A percentile compares a stretch with the other conserved stretches of the same genome.
These are phyloP conservation scores for Littorina saxatilis DNA, from an alignment of 1,140 invertebrate genomes.

Conservation along the genomic window DNA sequence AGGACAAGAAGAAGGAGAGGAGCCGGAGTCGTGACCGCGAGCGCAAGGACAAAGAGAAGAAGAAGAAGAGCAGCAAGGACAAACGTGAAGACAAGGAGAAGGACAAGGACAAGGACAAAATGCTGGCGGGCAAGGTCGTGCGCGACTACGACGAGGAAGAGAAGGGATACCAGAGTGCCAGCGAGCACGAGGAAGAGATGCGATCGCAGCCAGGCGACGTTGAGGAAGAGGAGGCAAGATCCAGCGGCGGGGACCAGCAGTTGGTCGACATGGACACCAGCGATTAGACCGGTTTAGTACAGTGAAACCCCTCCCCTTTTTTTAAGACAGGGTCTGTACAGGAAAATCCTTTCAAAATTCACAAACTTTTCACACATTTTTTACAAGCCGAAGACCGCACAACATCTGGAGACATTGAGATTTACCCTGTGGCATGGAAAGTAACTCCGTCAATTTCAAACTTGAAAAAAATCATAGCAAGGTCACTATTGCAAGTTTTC, in stretches of 20 bases:
- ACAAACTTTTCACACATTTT: too few species aligned
- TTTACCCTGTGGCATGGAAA: too few species aligned
- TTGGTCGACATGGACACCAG: conserved; percentile 71
- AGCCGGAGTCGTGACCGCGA: conserved; percentile 57
- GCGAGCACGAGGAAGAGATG: conserved; percentile 44
- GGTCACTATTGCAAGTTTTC: too few species aligned
- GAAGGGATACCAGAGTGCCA: conserved; percentile 63
- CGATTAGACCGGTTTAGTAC: conserved; percentile 56
- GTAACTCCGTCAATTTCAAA: too few species aligned
- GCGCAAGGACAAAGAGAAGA: conserved; percentile 52
- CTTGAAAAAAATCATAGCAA: too few species aligned
- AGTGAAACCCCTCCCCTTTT: too few species aligned
- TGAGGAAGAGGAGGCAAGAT: conserved; percentile 4
- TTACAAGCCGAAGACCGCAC: too few species aligned
- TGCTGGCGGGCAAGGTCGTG: conserved; percentile 69
- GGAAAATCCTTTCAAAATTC: too few species aligned
- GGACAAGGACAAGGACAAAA: conserved; percentile 57
- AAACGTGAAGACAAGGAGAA: conserved; percentile 54
- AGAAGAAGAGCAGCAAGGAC: conserved; percentile 52
- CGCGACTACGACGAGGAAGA: conserved; percentile 79
- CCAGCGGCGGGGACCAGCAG: conserved; percentile 53
- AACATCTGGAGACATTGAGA: too few species aligned
- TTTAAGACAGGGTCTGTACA: too few species aligned
- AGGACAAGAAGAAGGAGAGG: conserved; percentile 59
- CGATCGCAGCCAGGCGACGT: conserved; percentile 11